phyloP scores from a whole-genome alignment of 2,888 invertebrate species.

The Argyresthia albistria region DNA sequence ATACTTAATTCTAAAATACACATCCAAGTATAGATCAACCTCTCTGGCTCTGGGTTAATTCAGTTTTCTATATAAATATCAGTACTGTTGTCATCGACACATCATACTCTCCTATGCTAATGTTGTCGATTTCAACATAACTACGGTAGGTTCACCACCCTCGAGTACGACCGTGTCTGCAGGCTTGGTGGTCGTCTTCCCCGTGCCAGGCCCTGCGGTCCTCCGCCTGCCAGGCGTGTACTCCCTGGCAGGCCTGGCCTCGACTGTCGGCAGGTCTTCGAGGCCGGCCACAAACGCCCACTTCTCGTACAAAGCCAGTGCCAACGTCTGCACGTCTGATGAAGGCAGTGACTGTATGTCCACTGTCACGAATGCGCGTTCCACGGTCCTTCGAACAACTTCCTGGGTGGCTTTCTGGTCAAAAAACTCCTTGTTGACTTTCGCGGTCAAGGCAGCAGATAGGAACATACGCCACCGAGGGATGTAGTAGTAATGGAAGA shows the following conservation, averaged over 20 bases:
- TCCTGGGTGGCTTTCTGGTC: slow-evolving; percentile 71
- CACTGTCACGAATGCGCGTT: slow-evolving; percentile 27
- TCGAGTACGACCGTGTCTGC: slow-evolving; percentile 18
- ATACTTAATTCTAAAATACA: no score
- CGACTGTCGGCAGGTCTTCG: slow-evolving; percentile 36
- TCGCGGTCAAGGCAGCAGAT: slow-evolving; percentile 65
- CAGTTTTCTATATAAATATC: no score
- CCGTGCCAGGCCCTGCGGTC: no score
- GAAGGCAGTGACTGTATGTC: slow-evolving; percentile 12
- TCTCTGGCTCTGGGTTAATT: no score
- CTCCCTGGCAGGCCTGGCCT: slow-evolving; percentile 18
- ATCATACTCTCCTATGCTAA: background rate
- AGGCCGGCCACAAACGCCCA: slow-evolving; percentile 44
- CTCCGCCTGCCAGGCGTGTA: no score
- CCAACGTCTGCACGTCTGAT: slow-evolving; percentile 15
- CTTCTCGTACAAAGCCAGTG: slow-evolving; percentile 36
- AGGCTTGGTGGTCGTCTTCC: no score
- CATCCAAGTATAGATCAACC: no score
- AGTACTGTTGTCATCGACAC: no score
- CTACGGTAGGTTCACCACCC: slow-evolving; percentile 11
- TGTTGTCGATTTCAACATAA: background rate
- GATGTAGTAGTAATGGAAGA: slow-evolving; percentile 76
- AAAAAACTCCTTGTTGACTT: slow-evolving; percentile 64
- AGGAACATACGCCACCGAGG: slow-evolving; percentile 86
- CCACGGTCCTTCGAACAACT: slow-evolving; percentile 35